phyloP scores from a whole-genome alignment of 2,888 invertebrate species.

The Sphecodes monilicornis region DNA sequence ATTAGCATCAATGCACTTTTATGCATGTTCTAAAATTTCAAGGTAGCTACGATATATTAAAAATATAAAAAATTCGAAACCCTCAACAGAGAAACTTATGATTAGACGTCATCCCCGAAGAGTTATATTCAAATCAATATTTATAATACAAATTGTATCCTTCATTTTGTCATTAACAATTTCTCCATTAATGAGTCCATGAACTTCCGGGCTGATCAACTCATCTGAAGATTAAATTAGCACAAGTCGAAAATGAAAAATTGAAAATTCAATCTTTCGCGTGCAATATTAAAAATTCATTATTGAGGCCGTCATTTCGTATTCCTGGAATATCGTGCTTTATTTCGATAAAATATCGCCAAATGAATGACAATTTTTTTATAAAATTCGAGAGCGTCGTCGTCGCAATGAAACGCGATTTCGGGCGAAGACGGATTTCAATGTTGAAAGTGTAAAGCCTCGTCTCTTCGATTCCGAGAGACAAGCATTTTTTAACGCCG shows the following conservation, averaged over 20 bases:
- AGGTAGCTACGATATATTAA: too few species aligned
- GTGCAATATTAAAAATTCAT: neutral
- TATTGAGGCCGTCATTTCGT: neutral
- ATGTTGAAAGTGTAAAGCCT: neutral
- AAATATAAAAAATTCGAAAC: neutral
- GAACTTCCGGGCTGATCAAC: neutral
- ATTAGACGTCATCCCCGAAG: neutral
- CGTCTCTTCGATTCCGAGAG: neutral
- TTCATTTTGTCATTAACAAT: neutral
- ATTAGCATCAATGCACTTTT: neutral
- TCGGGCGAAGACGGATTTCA: neutral
- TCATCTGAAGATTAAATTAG: neutral
- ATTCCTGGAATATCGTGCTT: neutral
- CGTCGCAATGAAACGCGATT: neutral
- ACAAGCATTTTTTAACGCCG: slow-evolving; percentile 16
- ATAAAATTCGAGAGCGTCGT: neutral
- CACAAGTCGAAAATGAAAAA: neutral
- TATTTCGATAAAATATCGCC: neutral
- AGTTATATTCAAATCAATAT: neutral
- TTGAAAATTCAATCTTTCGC: neutral
- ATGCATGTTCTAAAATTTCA: too few species aligned
- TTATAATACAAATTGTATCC: neutral
- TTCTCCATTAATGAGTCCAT: too few species aligned
- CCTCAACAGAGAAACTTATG: too few species aligned
- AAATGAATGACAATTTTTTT: neutral